phyloP scores from a whole-genome alignment of 2,888 invertebrate species.

The Noctua janthina region DNA sequence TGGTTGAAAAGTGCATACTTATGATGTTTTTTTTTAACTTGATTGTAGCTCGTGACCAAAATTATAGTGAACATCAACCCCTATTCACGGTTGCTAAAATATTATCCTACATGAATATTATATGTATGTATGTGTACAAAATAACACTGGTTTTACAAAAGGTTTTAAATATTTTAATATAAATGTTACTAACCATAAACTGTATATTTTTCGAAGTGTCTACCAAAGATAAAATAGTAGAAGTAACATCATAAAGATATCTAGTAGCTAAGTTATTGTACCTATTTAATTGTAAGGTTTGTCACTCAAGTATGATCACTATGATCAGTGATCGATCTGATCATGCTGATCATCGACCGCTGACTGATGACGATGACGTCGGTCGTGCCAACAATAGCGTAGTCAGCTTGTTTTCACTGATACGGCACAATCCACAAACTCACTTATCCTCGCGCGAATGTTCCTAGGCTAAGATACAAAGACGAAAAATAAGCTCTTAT shows the following conservation, averaged over 20 bases:
- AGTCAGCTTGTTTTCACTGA: not conserved
- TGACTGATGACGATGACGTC: not conserved
- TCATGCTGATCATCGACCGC: slow-evolving; percentile 1
- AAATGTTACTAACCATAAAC: slow-evolving; percentile 19
- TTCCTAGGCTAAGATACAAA: not conserved
- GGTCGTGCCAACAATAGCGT: not conserved
- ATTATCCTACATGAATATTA: slow-evolving; percentile 39
- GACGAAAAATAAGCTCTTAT: not conserved
- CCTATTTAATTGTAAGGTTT: slow-evolving; percentile 31
- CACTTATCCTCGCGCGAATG: not conserved
- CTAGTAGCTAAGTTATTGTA: slow-evolving; percentile 43
- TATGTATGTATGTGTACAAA: slow-evolving; percentile 56
- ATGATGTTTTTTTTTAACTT: slow-evolving; percentile 21
- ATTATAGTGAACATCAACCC: slow-evolving; percentile 29
- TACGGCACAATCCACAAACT: not conserved
- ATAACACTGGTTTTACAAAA: slow-evolving; percentile 65
- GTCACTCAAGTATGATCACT: slow-evolving; percentile 12
- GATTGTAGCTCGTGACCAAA: slow-evolving; percentile 38
- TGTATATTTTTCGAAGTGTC: slow-evolving; percentile 28
- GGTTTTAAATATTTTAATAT: slow-evolving; percentile 37
- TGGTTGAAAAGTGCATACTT: slow-evolving; percentile 37
- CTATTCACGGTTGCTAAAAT: slow-evolving; percentile 32
- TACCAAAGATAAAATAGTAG: slow-evolving; percentile 60
- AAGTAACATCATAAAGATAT: slow-evolving; percentile 22
- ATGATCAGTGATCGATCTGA: slow-evolving; percentile 6